Evolutionary conservation across 2,888 invertebrate species (phyloP).

Genomic region (Drosophila yooni): DNA sequence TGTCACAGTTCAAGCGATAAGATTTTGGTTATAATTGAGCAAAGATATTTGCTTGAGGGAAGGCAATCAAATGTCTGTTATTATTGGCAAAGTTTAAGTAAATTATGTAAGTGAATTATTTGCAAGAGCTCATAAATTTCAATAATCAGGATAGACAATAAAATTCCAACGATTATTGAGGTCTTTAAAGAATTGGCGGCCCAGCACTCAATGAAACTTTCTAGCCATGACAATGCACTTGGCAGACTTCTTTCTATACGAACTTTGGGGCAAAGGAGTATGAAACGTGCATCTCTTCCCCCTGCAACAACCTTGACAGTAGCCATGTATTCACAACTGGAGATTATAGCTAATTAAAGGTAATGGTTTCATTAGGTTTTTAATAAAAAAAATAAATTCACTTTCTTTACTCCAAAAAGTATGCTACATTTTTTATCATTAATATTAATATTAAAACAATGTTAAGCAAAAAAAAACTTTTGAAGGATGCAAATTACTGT

Average conservation of each 20-base stretch:
- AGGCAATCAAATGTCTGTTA: not conserved
- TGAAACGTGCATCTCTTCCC: not conserved
- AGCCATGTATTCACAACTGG: not conserved
- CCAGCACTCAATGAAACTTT: not conserved
- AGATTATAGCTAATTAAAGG: not conserved
- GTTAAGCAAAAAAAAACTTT: not conserved
- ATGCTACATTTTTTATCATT: not conserved
- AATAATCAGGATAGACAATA: not conserved
- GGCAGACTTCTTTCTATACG: not conserved
- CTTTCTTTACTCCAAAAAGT: not conserved
- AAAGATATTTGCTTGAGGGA: not conserved
- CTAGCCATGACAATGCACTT: not conserved
- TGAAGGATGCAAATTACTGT: not conserved
- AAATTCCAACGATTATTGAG: not conserved
- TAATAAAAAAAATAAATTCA: rapidly evolving
- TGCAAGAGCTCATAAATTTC: rapidly evolving
- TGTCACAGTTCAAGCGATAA: not conserved
- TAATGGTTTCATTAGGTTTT: not conserved
- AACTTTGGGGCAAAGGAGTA: not conserved
- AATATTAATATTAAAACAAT: not conserved
- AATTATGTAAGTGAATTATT: not conserved
- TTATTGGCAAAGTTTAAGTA: not conserved
- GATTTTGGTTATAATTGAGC: not conserved
- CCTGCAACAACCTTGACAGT: rapidly evolving
- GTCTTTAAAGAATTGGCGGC: not conserved